Evolutionary conservation across 2,888 invertebrate genomes (phyloP), one percentile per base, ranked within the genome.

Genomic region (Drosophila testacea): DNA sequence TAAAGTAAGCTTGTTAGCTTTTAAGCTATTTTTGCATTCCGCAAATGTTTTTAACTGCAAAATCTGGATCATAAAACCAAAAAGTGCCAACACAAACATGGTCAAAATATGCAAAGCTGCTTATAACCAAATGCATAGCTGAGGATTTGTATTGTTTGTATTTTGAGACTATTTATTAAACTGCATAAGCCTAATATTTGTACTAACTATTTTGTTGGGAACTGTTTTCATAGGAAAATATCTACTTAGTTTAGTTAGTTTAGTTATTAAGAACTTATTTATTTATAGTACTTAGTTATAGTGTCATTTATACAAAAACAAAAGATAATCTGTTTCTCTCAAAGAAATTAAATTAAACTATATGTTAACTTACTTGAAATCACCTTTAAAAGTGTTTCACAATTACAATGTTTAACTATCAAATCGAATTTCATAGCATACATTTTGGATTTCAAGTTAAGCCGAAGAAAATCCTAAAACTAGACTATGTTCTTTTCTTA

Each of bases 1-100:
- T 38, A 60, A 73, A 67, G 22, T 22, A 22, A 66, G 66, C 73
- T 38, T 65, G 59, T 47, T 28, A 54, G 62, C 77, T 41, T 57
- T 61, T 56, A 52, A 73, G 63, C 70, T 59, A 5, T 10, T 42
- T 42, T 22, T 10, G 16, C 22, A 41, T 41, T 9, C 16, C 4
- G 9, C 41, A 16, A 41, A 41, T 41, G 1, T 4, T 42, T 41
- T 66, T 44, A 44, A 27, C 39, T 52, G 50, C 27, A 22, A 62
- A 52, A 22, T 51, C 44, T 34, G 11, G 27, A 13, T n/a, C 7
- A 4, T 4, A n/a, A 28, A 28, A 30, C 9, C 30, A 13, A 47
- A 47, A 47, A 11, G n/a, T 27, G 4, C 10, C 47, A 50, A 34
- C 39, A 44, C 6, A 54, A 50, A 57, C 38, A 38, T 36, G 48